Percentiles rank a stretch among this genome's conserved stretches.
phyloP scores from a whole-genome alignment of 2,888 invertebrate species.

The Tenthredo amoena region DNA sequence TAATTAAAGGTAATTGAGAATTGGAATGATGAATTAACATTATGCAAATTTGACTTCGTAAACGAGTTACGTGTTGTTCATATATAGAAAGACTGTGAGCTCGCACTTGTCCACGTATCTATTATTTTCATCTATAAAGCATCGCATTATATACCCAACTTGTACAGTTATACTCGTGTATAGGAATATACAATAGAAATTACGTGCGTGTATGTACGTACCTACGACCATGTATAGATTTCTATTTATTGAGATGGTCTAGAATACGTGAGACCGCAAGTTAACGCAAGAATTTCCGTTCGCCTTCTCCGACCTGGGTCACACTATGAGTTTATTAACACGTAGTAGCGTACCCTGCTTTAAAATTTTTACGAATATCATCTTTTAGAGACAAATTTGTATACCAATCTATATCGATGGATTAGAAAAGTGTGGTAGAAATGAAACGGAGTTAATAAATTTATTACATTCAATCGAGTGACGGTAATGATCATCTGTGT shows the following conservation, averaged over 20 bases:
- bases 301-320: conserved; percentile 20
- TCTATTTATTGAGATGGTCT: conserved; percentile 46
- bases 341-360: background rate
- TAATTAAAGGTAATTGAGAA: conserved; percentile 22
- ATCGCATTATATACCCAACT: background rate
- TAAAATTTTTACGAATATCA: background rate
- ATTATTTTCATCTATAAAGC: background rate
- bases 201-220: conserved; percentile 1
- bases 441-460: too few relatives aligned
- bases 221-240: background rate
- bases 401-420: background rate
- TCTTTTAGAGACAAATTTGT: background rate
- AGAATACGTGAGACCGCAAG: conserved; percentile 48
- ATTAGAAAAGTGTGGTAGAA: too few relatives aligned
- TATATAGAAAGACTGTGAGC: background rate
- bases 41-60: background rate
- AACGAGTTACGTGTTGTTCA: background rate
- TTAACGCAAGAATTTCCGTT: conserved; percentile 23
- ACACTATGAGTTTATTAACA: conserved; percentile 3
- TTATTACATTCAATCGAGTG: background rate
- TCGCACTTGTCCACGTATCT: background rate
- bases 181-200: conserved; percentile 7
- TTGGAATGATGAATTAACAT: conserved; percentile 14
- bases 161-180: conserved; percentile 28
- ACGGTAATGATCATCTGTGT: background rate